Conservation (phyloP, 1,140 invertebrate genomes). For the Temnothorax curvispinosus region DNA sequence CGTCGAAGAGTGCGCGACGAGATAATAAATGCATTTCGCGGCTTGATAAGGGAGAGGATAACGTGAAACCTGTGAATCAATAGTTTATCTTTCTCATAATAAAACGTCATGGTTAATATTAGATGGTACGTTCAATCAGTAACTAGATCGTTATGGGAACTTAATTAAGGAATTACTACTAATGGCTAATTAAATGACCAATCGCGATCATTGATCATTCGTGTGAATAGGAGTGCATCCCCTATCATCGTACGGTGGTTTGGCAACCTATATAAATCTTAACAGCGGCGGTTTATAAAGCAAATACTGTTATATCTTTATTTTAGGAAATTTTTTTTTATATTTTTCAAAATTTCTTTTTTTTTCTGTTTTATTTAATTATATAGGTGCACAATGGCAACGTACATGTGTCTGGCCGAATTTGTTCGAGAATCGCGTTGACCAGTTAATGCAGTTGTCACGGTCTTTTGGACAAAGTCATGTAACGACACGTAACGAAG, state of each 20-base stretch:
- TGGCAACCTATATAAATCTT: constrained; percentile 15
- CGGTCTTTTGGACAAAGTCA: too few species aligned
- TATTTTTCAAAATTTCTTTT: background rate
- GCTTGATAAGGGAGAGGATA: constrained; percentile 70
- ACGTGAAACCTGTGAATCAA: constrained; percentile 80
- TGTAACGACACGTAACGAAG: background rate
- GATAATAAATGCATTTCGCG: constrained; percentile 35
- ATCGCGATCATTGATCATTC: constrained; percentile 25
- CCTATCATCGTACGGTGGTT: constrained; percentile 17
- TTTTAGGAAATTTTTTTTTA: background rate
- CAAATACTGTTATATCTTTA: constrained; percentile 1
- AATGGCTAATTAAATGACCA: constrained; percentile 68
- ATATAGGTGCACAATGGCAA: background rate
- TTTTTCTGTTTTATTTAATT: constrained; percentile 14
- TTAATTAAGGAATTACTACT: constrained; percentile 77
- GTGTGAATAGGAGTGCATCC: constrained; percentile 10
- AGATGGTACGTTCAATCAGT: constrained; percentile 68
- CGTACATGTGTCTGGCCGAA: background rate
- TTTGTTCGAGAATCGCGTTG: background rate
- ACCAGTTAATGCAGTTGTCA: background rate
- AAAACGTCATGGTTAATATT: constrained; percentile 68
- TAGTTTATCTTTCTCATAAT: constrained; percentile 72
- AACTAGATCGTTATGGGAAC: constrained; percentile 80
- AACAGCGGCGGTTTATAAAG: background rate
- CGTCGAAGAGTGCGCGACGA: constrained; percentile 15